Conservation (phyloP, 2,113 vertebrate species). For the Bufo bufo region DNA sequence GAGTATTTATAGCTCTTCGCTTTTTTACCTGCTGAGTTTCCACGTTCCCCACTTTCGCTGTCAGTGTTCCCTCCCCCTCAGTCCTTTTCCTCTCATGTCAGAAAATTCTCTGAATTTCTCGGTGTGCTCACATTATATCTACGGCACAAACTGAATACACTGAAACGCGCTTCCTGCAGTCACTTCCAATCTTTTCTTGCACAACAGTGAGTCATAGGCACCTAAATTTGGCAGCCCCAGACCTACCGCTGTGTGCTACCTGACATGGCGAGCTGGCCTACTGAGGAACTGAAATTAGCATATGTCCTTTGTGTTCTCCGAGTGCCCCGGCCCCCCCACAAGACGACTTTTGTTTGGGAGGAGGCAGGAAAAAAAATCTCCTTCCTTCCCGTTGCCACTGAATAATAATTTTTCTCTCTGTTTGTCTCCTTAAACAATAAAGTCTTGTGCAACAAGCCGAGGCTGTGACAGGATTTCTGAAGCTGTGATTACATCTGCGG, state of each 20-base stretch:
- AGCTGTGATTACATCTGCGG: slow-evolving; percentile 35
- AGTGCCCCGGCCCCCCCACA: neutral
- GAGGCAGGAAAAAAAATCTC: neutral
- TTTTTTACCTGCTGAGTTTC: slow-evolving; percentile 40
- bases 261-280: slow-evolving; percentile 13
- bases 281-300: slow-evolving; percentile 15
- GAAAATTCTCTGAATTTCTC: slow-evolving; percentile 23
- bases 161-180: slow-evolving; percentile 50
- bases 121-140: slow-evolving; percentile 47
- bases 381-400: neutral
- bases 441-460: slow-evolving; percentile 10
- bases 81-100: slow-evolving; percentile 39
- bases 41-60: slow-evolving; percentile 23
- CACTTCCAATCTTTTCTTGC: slow-evolving; percentile 37
- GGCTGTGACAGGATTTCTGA: slow-evolving; percentile 31
- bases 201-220: slow-evolving; percentile 52
- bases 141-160: slow-evolving; percentile 25
- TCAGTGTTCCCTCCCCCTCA: slow-evolving; percentile 34
- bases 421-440: slow-evolving; percentile 39
- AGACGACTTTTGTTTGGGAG: slow-evolving; percentile 7
- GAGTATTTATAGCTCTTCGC: slow-evolving; percentile 37
- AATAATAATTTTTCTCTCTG: slow-evolving; percentile 42
- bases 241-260: slow-evolving; percentile 36
- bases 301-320: neutral
- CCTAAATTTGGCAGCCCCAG: slow-evolving; percentile 48